Evolutionary conservation across 2,113 vertebrate species (phyloP).

Genomic region (Orcinus orca): DNA sequence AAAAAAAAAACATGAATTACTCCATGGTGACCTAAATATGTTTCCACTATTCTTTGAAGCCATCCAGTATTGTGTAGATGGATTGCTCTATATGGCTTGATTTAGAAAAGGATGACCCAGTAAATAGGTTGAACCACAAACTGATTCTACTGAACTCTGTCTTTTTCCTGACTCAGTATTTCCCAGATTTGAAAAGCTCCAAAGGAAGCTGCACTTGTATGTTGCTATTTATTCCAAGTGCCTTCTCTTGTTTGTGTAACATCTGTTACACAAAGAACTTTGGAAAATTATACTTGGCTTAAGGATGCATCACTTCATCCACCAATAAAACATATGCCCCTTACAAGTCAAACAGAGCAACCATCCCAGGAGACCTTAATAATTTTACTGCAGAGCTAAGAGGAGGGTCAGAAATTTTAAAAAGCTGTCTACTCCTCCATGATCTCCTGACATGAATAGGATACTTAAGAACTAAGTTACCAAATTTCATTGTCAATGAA

Average conservation of each 20-base stretch:
- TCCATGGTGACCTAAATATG: background rate
- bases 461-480: background rate
- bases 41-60: background rate
- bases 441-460: background rate
- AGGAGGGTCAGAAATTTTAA: background rate
- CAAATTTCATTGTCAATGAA: background rate
- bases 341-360: background rate
- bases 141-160: background rate
- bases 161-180: background rate
- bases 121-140: background rate
- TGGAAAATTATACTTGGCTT: background rate
- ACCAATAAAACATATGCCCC: background rate
- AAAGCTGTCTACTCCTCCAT: background rate
- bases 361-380: background rate
- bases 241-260: background rate
- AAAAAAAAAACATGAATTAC: background rate
- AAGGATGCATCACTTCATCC: background rate
- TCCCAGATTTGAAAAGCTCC: background rate
- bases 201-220: background rate
- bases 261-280: background rate
- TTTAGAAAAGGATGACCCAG: background rate
- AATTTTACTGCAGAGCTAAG: background rate
- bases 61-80: background rate
- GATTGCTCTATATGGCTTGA: background rate
- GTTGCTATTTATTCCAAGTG: slow-evolving; percentile 8